These are phyloP conservation scores for Tachina lurida DNA, from an alignment of 2,888 invertebrate species.

Conservation along the genomic window DNA sequence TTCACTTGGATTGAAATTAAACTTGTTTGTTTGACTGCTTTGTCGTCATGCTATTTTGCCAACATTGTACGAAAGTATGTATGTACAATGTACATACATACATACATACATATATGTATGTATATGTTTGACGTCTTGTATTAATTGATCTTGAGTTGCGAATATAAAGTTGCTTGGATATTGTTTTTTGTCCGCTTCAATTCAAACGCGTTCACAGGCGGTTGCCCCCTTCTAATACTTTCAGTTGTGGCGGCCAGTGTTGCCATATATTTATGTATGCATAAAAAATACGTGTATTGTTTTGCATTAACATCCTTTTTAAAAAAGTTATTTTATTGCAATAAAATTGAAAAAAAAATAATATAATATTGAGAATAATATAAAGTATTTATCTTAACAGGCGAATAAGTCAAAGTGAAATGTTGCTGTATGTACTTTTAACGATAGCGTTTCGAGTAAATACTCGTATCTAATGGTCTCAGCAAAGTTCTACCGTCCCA, in stretches of 20 bases:
- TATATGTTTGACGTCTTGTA: constrained; percentile 50
- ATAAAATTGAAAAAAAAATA: no score
- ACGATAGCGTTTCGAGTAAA: no score
- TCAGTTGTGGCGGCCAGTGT: neutral
- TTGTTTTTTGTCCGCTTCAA: constrained; percentile 27
- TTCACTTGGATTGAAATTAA: constrained; percentile 29
- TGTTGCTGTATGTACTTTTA: no score
- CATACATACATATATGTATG: constrained; percentile 1
- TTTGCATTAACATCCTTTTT: no score
- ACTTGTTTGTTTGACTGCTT: constrained; percentile 28
- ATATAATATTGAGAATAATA: no score
- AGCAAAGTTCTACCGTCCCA: no score
- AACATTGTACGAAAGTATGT: constrained; percentile 39
- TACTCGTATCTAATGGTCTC: no score
- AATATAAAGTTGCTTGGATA: constrained; percentile 42
- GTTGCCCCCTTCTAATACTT: constrained; percentile 62
- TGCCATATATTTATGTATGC: no score
- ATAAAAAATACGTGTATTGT: no score
- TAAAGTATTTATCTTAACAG: no score
- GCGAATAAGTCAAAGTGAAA: no score
- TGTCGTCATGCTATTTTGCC: constrained; percentile 41
- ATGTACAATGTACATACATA: neutral
- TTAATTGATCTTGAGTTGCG: constrained; percentile 66
- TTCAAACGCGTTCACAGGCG: constrained; percentile 41
- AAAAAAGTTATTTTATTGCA: no score